Conservation (phyloP, 2,113 vertebrate species). For the Shinisaurus crocodilurus region DNA sequence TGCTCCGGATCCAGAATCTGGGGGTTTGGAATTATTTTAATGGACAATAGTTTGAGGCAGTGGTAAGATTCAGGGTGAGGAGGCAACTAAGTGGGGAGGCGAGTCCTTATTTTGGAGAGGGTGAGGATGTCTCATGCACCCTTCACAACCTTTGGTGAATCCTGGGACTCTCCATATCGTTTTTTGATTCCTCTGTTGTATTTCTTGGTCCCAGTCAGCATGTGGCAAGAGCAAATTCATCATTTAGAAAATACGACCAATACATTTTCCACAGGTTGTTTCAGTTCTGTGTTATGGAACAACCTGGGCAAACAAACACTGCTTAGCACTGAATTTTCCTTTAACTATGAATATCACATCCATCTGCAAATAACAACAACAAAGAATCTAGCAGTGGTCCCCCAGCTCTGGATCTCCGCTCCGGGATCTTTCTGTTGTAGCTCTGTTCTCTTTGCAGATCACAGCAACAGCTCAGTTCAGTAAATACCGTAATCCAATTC, state of each 20-base stretch:
- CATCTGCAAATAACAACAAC: neutral
- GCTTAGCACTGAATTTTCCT: neutral
- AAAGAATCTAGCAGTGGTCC: neutral
- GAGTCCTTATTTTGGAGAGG: neutral
- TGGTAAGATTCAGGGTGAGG: neutral
- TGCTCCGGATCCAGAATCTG: neutral
- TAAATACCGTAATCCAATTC: constrained; percentile 4
- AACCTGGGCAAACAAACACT: neutral
- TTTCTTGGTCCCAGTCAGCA: neutral
- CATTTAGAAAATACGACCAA: neutral
- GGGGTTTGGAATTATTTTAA: neutral
- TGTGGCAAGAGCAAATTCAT: neutral
- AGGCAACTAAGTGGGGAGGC: neutral
- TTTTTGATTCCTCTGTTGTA: neutral
- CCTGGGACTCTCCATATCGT: neutral
- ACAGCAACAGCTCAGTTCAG: neutral
- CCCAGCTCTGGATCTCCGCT: neutral
- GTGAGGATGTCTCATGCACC: neutral
- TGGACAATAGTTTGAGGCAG: neutral
- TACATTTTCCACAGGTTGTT: neutral
- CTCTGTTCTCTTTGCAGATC: neutral
- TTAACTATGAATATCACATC: neutral
- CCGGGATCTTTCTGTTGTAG: neutral
- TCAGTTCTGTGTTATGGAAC: neutral
- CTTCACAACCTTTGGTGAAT: neutral